These are phyloP conservation scores for Cygnus buccinator DNA, from an alignment of 2,113 vertebrate genomes.

Conservation along the genomic window DNA sequence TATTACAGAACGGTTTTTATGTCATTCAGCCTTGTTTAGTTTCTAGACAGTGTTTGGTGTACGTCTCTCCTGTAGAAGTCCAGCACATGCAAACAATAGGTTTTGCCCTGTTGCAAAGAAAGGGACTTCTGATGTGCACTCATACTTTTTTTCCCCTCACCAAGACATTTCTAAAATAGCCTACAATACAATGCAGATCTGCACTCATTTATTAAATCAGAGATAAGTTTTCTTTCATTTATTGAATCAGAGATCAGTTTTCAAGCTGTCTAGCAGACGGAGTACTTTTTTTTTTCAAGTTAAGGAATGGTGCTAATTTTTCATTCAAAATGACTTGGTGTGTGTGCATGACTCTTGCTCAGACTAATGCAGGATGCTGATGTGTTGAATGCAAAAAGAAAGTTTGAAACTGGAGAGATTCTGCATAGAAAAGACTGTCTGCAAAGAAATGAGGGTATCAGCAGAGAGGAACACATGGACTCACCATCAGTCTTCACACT, in stretches of 20 bases:
- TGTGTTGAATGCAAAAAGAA: neutral
- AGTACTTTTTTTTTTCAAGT: neutral
- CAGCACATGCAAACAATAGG: neutral
- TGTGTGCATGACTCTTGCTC: neutral
- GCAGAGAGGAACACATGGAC: neutral
- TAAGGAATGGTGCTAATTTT: neutral
- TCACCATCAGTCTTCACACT: conserved; percentile 89
- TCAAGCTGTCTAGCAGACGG: neutral
- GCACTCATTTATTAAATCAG: neutral
- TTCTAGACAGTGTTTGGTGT: neutral
- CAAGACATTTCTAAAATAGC: neutral
- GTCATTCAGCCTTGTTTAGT: neutral
- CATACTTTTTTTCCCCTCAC: neutral
- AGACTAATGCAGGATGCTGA: neutral
- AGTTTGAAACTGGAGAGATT: neutral
- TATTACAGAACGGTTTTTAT: neutral
- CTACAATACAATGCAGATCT: neutral
- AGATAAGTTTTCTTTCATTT: neutral
- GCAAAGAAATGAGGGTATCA: neutral
- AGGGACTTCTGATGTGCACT: neutral
- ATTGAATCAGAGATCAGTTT: too few species aligned
- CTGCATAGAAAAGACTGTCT: neutral
- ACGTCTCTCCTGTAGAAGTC: neutral
- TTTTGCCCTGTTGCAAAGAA: neutral
- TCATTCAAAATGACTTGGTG: neutral